phyloP scores from a whole-genome alignment of 2,888 invertebrate genomes.

The Agrotis clavis region DNA sequence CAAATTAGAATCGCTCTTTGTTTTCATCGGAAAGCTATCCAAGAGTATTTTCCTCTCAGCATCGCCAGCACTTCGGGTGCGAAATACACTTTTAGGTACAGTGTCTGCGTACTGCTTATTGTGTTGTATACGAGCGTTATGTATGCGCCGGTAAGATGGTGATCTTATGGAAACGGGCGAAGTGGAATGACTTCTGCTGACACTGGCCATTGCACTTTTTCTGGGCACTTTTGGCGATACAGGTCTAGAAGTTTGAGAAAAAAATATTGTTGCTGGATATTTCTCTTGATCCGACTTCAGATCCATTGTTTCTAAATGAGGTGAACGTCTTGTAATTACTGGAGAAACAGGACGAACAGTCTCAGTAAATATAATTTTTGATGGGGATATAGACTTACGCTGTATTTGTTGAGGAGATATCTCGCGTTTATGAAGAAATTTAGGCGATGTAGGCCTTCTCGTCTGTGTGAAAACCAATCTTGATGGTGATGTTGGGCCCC shows the following conservation, averaged over 20 bases:
- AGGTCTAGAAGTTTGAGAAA: slow-evolving; percentile 85
- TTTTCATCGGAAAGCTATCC: slow-evolving; percentile 70
- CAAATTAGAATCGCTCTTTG: slow-evolving; percentile 84
- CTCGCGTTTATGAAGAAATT: slow-evolving; percentile 70
- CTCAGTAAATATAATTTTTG: slow-evolving; percentile 82
- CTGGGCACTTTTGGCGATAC: slow-evolving; percentile 82
- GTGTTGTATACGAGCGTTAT: slow-evolving; percentile 85
- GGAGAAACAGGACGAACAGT: slow-evolving; percentile 85
- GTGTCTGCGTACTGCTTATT: slow-evolving; percentile 78
- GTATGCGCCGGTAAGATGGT: slow-evolving; percentile 93
- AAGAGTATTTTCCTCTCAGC: slow-evolving; percentile 83
- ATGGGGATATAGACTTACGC: slow-evolving; percentile 76
- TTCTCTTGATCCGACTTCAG: slow-evolving; percentile 68
- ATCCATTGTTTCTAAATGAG: slow-evolving; percentile 64
- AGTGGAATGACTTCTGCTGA: slow-evolving; percentile 86
- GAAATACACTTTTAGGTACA: slow-evolving; percentile 83
- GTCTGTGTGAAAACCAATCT: slow-evolving; percentile 82
- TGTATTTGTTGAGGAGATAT: slow-evolving; percentile 60
- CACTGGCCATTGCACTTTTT: slow-evolving; percentile 64
- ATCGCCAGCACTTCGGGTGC: slow-evolving; percentile 93
- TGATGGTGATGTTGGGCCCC: slow-evolving; percentile 76
- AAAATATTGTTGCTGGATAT: slow-evolving; percentile 78
- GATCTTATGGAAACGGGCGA: slow-evolving; percentile 92
- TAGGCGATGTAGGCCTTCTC: slow-evolving; percentile 82
- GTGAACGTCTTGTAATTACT: slow-evolving; percentile 67